Conservation (phyloP, 2,888 invertebrate genomes). For the Lepidocyrtoides sp. region DNA sequence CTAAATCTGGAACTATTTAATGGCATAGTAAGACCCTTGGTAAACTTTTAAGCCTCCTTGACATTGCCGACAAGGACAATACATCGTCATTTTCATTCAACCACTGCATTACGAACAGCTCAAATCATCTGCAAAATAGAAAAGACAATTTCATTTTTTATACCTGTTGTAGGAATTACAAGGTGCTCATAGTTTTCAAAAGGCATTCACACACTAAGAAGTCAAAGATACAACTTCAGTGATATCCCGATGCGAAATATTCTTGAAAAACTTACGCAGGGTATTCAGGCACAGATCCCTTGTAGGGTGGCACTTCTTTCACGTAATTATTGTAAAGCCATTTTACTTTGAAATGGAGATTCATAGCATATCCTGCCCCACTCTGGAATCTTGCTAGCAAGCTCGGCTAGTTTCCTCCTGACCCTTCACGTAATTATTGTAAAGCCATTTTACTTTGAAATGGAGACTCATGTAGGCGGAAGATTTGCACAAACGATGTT, state of each 20-base stretch:
- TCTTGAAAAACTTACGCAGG: slow-evolving; percentile 93
- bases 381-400: too few species aligned
- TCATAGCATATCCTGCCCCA: too few species aligned
- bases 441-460: slow-evolving; percentile 99
- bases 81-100: slow-evolving; percentile 99
- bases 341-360: slow-evolving; percentile 99
- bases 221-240: too few species aligned
- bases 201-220: too few species aligned
- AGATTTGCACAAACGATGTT: slow-evolving; percentile 97
- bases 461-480: slow-evolving; percentile 99
- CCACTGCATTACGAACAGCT: slow-evolving; percentile 99
- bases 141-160: too few species aligned
- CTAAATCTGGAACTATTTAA: slow-evolving; percentile 59
- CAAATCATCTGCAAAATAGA: slow-evolving; percentile 93
- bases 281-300: slow-evolving; percentile 98
- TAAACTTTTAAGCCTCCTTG: background rate
- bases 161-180: too few species aligned
- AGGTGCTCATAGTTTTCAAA: too few species aligned
- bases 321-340: slow-evolving; percentile 99
- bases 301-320: slow-evolving; percentile 98
- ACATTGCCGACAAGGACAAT: slow-evolving; percentile 86
- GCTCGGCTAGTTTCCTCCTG: too few species aligned
- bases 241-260: too few species aligned
- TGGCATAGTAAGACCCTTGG: slow-evolving; percentile 2
- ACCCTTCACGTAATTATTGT: slow-evolving; percentile 99